Percentiles rank a stretch among this genome's conserved stretches.
These are phyloP conservation scores for Caerostris extrusa DNA, from an alignment of 1,140 invertebrate genomes.

Conservation along the genomic window DNA sequence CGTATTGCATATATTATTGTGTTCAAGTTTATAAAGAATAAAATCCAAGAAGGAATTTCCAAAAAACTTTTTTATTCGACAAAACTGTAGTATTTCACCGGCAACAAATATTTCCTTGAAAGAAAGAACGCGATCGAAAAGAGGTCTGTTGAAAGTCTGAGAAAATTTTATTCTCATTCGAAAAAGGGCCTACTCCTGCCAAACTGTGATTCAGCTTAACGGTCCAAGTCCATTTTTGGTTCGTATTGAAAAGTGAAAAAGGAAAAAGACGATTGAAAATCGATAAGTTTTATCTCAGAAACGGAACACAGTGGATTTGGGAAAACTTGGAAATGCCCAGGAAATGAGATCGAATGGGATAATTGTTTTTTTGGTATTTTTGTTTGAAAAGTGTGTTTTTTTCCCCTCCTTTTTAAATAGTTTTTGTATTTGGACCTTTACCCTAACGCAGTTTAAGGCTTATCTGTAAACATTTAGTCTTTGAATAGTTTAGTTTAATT, in stretches of 20 bases:
- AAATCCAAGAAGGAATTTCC: too few relatives aligned
- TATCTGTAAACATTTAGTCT: too few relatives aligned
- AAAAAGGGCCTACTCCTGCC: not conserved
- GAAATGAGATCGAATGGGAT: not conserved
- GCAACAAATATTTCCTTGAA: too few relatives aligned
- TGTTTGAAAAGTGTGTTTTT: too few relatives aligned
- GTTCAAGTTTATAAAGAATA: too few relatives aligned
- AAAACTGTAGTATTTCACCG: too few relatives aligned
- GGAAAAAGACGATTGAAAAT: not conserved
- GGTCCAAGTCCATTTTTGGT: not conserved
- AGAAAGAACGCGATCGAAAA: not conserved
- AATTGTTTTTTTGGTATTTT: not conserved
- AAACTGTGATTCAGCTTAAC: not conserved
- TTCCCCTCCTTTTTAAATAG: too few relatives aligned
- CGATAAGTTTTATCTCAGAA: not conserved
- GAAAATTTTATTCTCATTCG: not conserved
- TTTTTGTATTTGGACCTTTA: too few relatives aligned
- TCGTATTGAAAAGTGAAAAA: not conserved
- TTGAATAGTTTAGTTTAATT: too few relatives aligned
- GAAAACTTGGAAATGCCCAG: not conserved
- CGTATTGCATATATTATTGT: too few relatives aligned
- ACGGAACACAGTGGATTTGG: not conserved
- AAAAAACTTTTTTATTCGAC: too few relatives aligned
- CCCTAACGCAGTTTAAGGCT: too few relatives aligned
- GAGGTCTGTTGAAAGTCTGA: not conserved